Evolutionary conservation across 2,113 vertebrate species (phyloP), one percentile per base, ranked within the genome.

Genomic region (Clinocottus analis): DNA sequence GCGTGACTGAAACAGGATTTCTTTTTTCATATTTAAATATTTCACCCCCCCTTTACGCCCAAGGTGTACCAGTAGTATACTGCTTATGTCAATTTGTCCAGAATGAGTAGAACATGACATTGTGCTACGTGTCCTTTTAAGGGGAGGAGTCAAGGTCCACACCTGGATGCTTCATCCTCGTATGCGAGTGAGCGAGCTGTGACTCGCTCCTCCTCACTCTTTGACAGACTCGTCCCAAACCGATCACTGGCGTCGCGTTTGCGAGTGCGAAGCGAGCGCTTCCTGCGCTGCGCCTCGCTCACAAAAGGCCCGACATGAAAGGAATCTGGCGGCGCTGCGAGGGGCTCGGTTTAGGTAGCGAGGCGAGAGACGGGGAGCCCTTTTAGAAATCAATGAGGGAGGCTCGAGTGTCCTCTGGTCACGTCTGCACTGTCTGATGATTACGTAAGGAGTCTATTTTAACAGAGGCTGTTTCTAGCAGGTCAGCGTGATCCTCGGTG

Each of bases 201-300:
- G 74, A 83, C 62, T 88, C 84, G 61, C 39, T 68, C 58, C 60
- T 39, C 58, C 60, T 39, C 59, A 75, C 17, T 61, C 43, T 35
- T 71, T 9, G 71, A 68, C 33, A 35, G 39, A 27, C 68, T 77
- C 39, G 65, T 73, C 68, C 62, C 23, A 83, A 77, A 53, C 62
- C 31, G n/a, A n/a, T 66, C 82, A 87, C 66, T 62, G 71, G 69
- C 81, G 87, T 92, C 85, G 81, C 71, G 78, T 93, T 90, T 91
- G 70, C 66, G n/a, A n/a, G 76, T 89, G 87, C 83, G 68, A 87
- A 64, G 66, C 60, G 64, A 83, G 81, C 75, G 63, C 87, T 92
- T 93, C 84, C 92, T 91, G 88, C 81, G 77, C 83, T 67, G 72
- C 16, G 17, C 66, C 63, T 81, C 21, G 0, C 63, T 80, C 47